Evolutionary conservation across 2,888 invertebrate genomes (phyloP).

Genomic region (Eupithecia dodoneata): DNA sequence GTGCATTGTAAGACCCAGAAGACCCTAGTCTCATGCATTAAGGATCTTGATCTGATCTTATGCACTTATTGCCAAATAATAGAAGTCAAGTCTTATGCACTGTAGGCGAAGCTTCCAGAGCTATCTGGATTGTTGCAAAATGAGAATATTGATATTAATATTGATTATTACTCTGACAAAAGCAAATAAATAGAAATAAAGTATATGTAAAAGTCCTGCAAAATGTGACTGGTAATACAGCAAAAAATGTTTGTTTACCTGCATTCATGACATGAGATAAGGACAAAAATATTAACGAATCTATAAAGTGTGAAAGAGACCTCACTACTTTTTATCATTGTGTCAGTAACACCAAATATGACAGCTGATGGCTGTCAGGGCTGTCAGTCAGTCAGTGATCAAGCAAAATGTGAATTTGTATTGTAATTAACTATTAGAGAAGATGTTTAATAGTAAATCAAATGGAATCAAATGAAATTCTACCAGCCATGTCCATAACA

Average conservation of each 20-base stretch:
- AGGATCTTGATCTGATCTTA: too few species aligned
- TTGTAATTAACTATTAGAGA: conserved; percentile 14
- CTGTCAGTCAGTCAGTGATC: conserved; percentile 16
- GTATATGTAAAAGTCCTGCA: not conserved
- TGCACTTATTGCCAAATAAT: too few species aligned
- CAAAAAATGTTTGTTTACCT: not conserved
- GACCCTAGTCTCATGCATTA: too few species aligned
- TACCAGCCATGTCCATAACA: conserved; percentile 52
- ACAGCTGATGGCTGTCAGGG: conserved; percentile 15
- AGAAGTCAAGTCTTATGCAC: not conserved
- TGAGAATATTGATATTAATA: not conserved
- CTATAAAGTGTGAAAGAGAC: conserved; percentile 20
- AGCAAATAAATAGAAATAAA: not conserved
- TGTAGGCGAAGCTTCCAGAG: not conserved
- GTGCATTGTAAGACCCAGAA: too few species aligned
- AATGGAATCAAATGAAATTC: conserved; percentile 23
- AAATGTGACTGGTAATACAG: not conserved
- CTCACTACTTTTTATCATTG: conserved; percentile 2
- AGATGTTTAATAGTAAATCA: conserved; percentile 10
- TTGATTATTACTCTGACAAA: too few species aligned
- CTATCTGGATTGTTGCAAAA: not conserved
- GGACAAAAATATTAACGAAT: not conserved
- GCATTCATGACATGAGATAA: not conserved
- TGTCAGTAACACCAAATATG: conserved; percentile 10
- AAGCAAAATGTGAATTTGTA: conserved; percentile 27